phyloP scores from a whole-genome alignment of 2,113 vertebrate genomes.

The Asarcornis scutulata region DNA sequence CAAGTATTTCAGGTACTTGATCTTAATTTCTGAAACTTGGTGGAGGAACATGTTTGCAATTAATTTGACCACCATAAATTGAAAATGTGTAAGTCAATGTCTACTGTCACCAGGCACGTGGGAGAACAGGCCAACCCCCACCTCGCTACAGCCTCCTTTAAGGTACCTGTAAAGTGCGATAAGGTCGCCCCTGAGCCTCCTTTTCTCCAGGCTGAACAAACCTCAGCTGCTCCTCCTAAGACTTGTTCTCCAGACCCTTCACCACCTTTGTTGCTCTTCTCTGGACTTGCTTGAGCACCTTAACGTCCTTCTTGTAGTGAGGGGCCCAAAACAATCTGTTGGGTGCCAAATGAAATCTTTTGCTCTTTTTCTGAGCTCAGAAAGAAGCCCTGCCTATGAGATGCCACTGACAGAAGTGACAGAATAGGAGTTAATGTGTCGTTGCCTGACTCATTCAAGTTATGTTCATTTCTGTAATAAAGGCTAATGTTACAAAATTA shows the following conservation, averaged over 20 bases:
- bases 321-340: neutral
- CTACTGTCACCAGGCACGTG: neutral
- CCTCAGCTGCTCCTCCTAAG: too few species aligned
- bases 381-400: neutral
- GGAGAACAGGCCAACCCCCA: too few species aligned
- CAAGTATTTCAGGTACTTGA: neutral
- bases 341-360: neutral
- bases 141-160: too few species aligned
- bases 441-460: neutral
- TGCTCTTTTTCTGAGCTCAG: neutral
- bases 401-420: neutral
- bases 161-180: too few species aligned
- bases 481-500: neutral
- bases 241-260: too few species aligned
- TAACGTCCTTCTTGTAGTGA: too few species aligned
- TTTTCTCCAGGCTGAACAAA: too few species aligned
- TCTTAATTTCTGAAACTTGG: neutral
- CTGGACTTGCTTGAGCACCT: too few species aligned
- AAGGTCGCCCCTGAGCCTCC: too few species aligned
- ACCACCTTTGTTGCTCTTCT: too few species aligned
- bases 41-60: neutral
- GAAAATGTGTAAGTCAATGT: neutral
- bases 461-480: neutral
- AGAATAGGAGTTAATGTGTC: neutral
- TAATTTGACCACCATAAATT: neutral